Evolutionary conservation across 2,113 vertebrate genomes (phyloP), one percentile per base, ranked within the genome.

Genomic region (Uria aalge): DNA sequence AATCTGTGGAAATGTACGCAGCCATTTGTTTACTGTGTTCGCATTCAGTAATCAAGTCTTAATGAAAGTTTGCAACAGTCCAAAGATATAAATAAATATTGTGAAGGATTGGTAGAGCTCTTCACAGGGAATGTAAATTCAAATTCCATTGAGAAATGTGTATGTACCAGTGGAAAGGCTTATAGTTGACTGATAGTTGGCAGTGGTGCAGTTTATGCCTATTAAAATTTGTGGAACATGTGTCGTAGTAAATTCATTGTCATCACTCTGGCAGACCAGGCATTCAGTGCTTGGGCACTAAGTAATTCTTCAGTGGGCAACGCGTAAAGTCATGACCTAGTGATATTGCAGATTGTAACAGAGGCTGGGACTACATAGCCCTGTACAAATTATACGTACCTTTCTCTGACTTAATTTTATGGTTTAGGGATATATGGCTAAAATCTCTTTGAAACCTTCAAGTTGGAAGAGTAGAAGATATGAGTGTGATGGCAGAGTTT

Each of bases 331-430:
- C 3, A 3, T 48, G 34, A 69, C 38, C 7, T 47, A 11, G 10
- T 16, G 36, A 21, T 59, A 56, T 2, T 45, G 43, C 20, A 74
- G n/a, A 52, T 21, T 66, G 16, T 50, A 78, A 23, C 11, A 29
- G 36, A 74, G 20, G 3, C 29, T 88, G 41, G 15, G 15, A 30
- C 74, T 80, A 68, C 8, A 4, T 48, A 73, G 79, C 41, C 18
- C 29, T 62, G 24, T 71, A n/a, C 12, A 26, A 73, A 18, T 62
- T 74, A n/a, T 24, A n/a, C 0, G 0, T 15, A 2, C 11, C 7
- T 47, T 34, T 52, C 20, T 75, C 4, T 45, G 56, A 60, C 34
- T 86, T 59, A 62, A 27, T 59, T 92, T 79, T 62, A 22, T 8
- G 5, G 8, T 32, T 75, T 43, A 43, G 5, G 17, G 27, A 3